phyloP scores from a whole-genome alignment of 2,888 invertebrate species.

The Habroteleia sp. region DNA sequence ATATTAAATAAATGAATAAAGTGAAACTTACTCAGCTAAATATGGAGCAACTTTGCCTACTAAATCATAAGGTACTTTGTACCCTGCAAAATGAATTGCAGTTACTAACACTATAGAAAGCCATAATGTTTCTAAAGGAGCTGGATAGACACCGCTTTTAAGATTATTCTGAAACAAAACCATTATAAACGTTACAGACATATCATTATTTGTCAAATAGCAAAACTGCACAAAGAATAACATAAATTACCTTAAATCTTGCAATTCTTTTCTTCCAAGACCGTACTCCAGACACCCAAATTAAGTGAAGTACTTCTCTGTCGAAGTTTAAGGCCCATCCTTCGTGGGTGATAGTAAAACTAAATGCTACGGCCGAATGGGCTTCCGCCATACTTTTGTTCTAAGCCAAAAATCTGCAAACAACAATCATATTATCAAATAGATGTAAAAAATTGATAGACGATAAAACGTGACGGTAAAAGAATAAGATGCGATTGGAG shows the following conservation, averaged over 20 bases:
- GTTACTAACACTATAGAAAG: slow-evolving; percentile 90
- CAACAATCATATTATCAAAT: too few species aligned
- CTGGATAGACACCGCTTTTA: slow-evolving; percentile 97
- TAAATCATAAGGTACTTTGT: slow-evolving; percentile 91
- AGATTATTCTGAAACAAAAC: slow-evolving; percentile 91
- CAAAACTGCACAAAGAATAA: too few species aligned
- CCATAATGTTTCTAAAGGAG: slow-evolving; percentile 94
- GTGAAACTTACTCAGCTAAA: slow-evolving; percentile 86
- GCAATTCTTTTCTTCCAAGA: slow-evolving; percentile 97
- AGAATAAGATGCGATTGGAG: too few species aligned
- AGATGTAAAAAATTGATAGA: too few species aligned
- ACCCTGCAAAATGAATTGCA: slow-evolving; percentile 89
- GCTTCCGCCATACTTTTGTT: slow-evolving; percentile 94
- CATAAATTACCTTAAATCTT: slow-evolving; percentile 92
- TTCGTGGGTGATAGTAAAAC: slow-evolving; percentile 98
- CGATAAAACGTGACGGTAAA: too few species aligned
- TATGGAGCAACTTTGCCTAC: slow-evolving; percentile 88
- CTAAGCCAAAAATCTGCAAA: slow-evolving; percentile 12
- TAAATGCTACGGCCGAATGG: slow-evolving; percentile 98
- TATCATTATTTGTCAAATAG: too few species aligned
- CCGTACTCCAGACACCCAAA: slow-evolving; percentile 96
- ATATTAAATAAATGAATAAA: slow-evolving; percentile 10
- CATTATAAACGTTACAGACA: too few species aligned
- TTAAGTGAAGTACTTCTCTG: slow-evolving; percentile 95
- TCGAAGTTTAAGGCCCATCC: slow-evolving; percentile 99